Evolutionary conservation across 2,888 invertebrate genomes (phyloP).

Genomic region (Brenthis daphne): DNA sequence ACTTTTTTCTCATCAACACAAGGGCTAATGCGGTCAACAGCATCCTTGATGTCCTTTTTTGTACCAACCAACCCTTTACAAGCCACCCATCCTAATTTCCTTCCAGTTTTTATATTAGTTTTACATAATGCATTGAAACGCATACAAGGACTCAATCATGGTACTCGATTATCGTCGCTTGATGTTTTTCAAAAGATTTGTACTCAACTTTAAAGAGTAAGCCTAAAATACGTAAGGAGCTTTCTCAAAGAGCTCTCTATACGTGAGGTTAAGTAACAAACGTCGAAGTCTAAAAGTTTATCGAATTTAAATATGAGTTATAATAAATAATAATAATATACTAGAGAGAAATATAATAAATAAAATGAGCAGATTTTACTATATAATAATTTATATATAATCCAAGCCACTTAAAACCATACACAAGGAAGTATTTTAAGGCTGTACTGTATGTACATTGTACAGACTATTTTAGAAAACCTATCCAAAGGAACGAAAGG

Average conservation of each 20-base stretch:
- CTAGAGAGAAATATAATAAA: no score
- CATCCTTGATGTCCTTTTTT: constrained; percentile 28
- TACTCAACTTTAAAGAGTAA: background rate
- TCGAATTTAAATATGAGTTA: no score
- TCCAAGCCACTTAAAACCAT: no score
- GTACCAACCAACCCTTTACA: constrained; percentile 23
- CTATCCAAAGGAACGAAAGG: no score
- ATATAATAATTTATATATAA: no score
- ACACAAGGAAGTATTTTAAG: no score
- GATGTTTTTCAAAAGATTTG: constrained; percentile 11
- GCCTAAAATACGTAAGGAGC: background rate
- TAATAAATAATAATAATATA: no score
- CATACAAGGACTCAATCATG: constrained; percentile 11
- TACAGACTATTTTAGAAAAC: no score
- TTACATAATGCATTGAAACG: constrained; percentile 20
- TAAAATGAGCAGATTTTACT: no score
- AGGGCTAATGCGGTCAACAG: constrained; percentile 29
- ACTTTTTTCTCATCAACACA: constrained; percentile 25
- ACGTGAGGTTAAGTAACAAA: no score
- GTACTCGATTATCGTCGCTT: constrained; percentile 20
- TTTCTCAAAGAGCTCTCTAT: background rate
- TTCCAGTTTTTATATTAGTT: constrained; percentile 23
- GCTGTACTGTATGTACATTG: no score
- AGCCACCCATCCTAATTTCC: constrained; percentile 30
- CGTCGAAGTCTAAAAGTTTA: no score